phyloP scores from a whole-genome alignment of 2,888 invertebrate species.

The Caenorhabditis drosophilae region DNA sequence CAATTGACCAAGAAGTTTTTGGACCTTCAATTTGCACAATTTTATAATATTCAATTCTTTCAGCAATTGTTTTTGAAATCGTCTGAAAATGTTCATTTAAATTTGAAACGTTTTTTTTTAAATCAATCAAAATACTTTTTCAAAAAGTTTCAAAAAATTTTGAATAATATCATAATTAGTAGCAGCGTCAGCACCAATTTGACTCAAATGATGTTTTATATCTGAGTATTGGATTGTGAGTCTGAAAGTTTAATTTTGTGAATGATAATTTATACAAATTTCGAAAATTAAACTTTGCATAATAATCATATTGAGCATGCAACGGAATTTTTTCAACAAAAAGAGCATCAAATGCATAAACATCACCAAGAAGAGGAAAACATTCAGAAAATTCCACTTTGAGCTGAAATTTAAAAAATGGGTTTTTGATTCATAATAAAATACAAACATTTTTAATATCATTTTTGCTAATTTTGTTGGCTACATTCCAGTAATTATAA shows the following conservation, averaged over 20 bases:
- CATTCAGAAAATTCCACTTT: conserved; percentile 9
- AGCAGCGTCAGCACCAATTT: conserved; percentile 2
- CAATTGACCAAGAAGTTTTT: background rate
- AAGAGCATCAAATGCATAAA: conserved; percentile 27
- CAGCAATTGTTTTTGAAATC: conserved; percentile 31
- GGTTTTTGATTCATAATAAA: too few relatives aligned
- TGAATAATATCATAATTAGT: conserved; percentile 3
- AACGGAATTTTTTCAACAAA: conserved; percentile 26
- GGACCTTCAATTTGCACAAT: conserved; percentile 6
- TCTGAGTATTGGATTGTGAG: too few relatives aligned
- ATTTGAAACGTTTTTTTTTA: conserved; percentile 6
- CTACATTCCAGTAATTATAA: conserved; percentile 18
- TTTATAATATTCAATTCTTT: conserved; percentile 29
- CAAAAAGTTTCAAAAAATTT: conserved; percentile 2
- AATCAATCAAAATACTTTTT: conserved; percentile 2
- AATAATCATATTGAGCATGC: conserved; percentile 26
- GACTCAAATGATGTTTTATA: too few relatives aligned
- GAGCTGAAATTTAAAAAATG: too few relatives aligned
- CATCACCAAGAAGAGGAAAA: conserved; percentile 26
- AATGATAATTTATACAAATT: background rate
- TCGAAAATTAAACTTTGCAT: conserved; percentile 4
- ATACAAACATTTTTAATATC: conserved; percentile 15
- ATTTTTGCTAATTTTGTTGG: conserved; percentile 12
- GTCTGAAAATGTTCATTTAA: conserved; percentile 11
- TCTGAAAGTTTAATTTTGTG: too few relatives aligned